These are phyloP conservation scores for Kryptolebias marmoratus DNA, from an alignment of 2,113 vertebrate genomes.

Conservation along the genomic window DNA sequence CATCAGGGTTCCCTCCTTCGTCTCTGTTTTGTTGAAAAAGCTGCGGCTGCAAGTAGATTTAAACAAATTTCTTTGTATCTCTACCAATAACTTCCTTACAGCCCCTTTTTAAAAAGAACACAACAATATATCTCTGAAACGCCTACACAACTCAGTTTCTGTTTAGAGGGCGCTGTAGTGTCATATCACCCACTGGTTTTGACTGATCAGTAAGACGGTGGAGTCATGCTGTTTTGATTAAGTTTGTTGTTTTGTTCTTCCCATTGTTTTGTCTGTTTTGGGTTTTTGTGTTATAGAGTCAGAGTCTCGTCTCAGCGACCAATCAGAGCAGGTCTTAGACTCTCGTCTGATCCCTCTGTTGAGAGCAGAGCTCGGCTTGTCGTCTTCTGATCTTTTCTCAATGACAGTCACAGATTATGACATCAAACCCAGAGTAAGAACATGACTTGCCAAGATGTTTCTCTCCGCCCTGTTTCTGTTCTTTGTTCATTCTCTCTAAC, in stretches of 20 bases:
- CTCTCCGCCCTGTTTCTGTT: background rate
- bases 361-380: slow-evolving; percentile 73
- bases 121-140: background rate
- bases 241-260: background rate
- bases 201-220: background rate
- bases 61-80: no score
- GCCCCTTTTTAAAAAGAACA: no score
- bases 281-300: slow-evolving; percentile 68
- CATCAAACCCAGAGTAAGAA: slow-evolving; percentile 72
- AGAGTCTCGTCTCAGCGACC: slow-evolving; percentile 52
- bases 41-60: no score
- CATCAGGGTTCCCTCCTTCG: no score
- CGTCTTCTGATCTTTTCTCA: slow-evolving; percentile 77
- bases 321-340: slow-evolving; percentile 51
- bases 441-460: background rate
- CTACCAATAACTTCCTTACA: no score
- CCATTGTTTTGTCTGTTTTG: background rate
- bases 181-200: background rate
- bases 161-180: background rate
- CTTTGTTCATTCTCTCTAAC: background rate
- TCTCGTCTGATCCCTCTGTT: slow-evolving; percentile 71
- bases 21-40: no score
- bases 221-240: background rate
- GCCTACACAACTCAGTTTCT: background rate
- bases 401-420: slow-evolving; percentile 83